Percentiles rank a stretch among this genome's conserved stretches.
phyloP scores from a whole-genome alignment of 2,113 vertebrate species.

The Brevimyrus niger region DNA sequence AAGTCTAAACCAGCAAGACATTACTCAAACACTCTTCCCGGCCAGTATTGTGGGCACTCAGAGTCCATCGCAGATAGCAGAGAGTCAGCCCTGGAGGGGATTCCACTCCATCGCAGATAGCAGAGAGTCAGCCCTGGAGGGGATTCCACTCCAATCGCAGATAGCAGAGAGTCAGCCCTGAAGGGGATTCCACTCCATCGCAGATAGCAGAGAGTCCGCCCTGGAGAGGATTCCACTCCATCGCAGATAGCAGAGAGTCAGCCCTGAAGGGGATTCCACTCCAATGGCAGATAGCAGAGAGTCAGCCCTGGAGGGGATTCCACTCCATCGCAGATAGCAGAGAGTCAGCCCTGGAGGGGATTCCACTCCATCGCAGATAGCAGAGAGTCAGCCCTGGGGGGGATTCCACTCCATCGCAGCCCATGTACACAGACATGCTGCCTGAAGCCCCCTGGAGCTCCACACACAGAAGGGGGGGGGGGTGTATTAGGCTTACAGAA shows the following conservation, averaged over 20 bases:
- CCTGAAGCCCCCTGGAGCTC: not conserved
- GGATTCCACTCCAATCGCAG: not conserved
- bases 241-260: not conserved
- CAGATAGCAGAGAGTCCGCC: no score
- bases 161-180: no score
- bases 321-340: no score
- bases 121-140: no score
- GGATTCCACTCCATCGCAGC: not conserved
- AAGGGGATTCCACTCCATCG: not conserved
- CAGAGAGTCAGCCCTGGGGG: no score
- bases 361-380: no score
- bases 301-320: no score
- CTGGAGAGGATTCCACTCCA: not conserved
- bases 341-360: no score
- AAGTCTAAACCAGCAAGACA: not conserved
- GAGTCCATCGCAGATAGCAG: not conserved
- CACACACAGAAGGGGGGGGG: not conserved
- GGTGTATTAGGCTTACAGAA: not conserved
- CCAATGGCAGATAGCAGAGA: not conserved
- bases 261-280: not conserved
- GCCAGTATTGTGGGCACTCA: not conserved
- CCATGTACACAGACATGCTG: not conserved
- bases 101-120: not conserved
- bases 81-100: no score
- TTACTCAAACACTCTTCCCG: not conserved